Percentiles rank a stretch among this genome's conserved stretches.
Conservation (phyloP, 2,113 vertebrate genomes). For the Progne subis region DNA sequence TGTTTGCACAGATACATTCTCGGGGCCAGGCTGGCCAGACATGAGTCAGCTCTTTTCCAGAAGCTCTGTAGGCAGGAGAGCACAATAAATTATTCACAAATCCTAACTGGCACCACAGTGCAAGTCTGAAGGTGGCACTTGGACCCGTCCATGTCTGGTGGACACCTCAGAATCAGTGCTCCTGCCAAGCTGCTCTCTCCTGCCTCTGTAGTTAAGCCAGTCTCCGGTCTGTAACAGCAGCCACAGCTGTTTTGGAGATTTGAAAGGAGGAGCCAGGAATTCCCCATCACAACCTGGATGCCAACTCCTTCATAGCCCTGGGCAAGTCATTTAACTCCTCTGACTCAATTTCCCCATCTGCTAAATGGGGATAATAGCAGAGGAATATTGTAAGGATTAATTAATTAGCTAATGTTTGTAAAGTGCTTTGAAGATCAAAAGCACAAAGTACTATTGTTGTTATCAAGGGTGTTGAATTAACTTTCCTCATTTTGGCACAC, state of each 20-base stretch:
- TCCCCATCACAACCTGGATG: conserved; percentile 40
- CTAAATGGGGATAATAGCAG: conserved; percentile 39
- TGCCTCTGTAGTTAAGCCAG: not conserved
- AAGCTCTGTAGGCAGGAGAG: not conserved
- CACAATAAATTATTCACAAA: not conserved
- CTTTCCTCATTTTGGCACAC: conserved; percentile 59
- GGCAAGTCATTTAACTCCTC: conserved; percentile 28
- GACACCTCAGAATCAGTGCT: not conserved
- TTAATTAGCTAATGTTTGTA: conserved; percentile 54
- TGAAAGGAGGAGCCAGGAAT: conserved; percentile 47
- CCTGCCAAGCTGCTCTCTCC: not conserved
- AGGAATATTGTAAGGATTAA: conserved; percentile 47
- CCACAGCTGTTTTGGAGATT: conserved; percentile 33
- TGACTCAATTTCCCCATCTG: conserved; percentile 48
- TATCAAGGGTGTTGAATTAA: conserved; percentile 62
- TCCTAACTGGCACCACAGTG: not conserved
- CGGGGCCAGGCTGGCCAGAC: not conserved
- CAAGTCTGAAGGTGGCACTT: not conserved
- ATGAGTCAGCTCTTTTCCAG: not conserved
- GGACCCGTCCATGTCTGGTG: not conserved
- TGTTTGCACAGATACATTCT: not conserved
- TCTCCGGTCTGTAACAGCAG: not conserved
- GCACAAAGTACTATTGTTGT: conserved; percentile 45
- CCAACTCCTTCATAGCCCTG: not conserved
- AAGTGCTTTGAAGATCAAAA: conserved; percentile 56